Conservation (phyloP, 2,888 invertebrate genomes). For the Lasioglossum oenotherae region DNA sequence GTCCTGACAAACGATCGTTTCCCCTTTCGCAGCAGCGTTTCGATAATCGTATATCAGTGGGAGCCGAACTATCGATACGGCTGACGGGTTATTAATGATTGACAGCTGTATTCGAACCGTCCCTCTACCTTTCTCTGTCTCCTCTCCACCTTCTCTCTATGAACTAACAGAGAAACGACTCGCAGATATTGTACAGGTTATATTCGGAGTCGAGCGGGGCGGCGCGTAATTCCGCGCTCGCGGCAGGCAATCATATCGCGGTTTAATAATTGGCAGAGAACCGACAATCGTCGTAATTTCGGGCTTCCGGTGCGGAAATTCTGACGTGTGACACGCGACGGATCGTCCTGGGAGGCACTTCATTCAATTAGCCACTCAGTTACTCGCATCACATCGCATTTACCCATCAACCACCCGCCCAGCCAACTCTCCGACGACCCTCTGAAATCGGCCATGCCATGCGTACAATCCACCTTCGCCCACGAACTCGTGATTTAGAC, state of each 20-base stretch:
- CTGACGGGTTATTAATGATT: constrained; percentile 78
- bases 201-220: constrained; percentile 18
- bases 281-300: constrained; percentile 74
- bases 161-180: constrained; percentile 35
- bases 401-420: constrained; percentile 67
- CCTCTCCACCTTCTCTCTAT: constrained; percentile 1
- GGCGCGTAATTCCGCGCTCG: constrained; percentile 48
- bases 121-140: not conserved
- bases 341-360: constrained; percentile 82
- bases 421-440: constrained; percentile 57
- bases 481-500: constrained; percentile 65
- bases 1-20: constrained; percentile 77
- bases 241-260: constrained; percentile 62
- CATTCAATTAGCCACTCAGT: constrained; percentile 84
- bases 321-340: constrained; percentile 82
- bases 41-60: constrained; percentile 50
- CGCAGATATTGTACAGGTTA: constrained; percentile 23
- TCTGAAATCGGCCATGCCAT: constrained; percentile 40
- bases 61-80: constrained; percentile 66
- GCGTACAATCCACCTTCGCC: constrained; percentile 32
- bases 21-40: constrained; percentile 41
- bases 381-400: constrained; percentile 83
- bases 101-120: constrained; percentile 30
- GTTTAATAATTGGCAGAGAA: constrained; percentile 75
- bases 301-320: constrained; percentile 72